A percentile compares a stretch with the other conserved stretches of the same genome.
phyloP scores from a whole-genome alignment of 64 coral and sea anemone genomes.

The Pachyseris speciosa region DNA sequence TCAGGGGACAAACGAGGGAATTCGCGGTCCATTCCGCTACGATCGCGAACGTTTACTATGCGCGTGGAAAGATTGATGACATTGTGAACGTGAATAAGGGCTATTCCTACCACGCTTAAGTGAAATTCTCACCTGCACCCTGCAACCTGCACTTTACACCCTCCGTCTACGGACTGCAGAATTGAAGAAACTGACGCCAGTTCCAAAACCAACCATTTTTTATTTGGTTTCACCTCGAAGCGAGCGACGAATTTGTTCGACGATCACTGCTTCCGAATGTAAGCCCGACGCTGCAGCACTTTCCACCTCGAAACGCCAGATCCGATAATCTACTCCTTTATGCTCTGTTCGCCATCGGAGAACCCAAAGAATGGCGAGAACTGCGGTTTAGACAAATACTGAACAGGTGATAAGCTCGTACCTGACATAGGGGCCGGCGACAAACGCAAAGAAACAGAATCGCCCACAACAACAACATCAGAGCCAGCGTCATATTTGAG shows the following conservation, averaged over 20 bases:
- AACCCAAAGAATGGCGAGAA: constrained; percentile 40
- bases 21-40: no score
- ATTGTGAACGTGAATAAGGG: no score
- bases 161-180: constrained; percentile 18
- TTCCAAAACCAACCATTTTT: constrained; percentile 53
- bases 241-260: constrained; percentile 44
- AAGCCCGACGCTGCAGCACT: constrained; percentile 10
- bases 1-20: no score
- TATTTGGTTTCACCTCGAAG: constrained; percentile 41
- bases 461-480: background rate
- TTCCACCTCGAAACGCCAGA: constrained; percentile 63
- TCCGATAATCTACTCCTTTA: constrained; percentile 55
- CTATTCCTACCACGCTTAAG: no score
- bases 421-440: background rate
- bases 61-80: no score
- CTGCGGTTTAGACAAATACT: constrained; percentile 15
- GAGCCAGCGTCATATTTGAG: background rate
- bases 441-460: constrained; percentile 12
- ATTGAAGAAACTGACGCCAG: background rate
- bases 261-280: constrained; percentile 38
- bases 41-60: no score
- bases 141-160: no score
- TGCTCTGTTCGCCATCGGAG: constrained; percentile 8
- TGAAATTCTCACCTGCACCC: no score
- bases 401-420: background rate